Evolutionary conservation across 2,113 vertebrate genomes (phyloP).

Genomic region (Megaceryle maxima): DNA sequence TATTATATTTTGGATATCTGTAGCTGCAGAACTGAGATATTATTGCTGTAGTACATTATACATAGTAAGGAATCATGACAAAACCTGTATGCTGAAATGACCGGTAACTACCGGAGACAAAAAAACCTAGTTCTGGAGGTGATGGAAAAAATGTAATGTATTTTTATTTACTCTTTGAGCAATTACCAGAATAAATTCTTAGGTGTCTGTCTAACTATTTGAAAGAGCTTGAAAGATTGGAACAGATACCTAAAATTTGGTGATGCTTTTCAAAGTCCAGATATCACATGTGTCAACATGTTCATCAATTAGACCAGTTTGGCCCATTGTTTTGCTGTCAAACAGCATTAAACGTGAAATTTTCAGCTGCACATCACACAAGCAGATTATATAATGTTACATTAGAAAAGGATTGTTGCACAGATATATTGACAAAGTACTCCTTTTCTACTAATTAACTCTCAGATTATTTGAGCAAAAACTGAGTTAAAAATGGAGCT

Average conservation of each 20-base stretch:
- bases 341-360: background rate
- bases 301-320: background rate
- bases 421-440: background rate
- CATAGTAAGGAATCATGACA: background rate
- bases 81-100: background rate
- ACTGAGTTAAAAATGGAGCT: background rate
- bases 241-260: slow-evolving; percentile 1
- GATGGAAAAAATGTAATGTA: background rate
- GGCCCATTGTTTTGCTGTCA: slow-evolving; percentile 18
- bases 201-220: background rate
- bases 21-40: background rate
- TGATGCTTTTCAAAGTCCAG: background rate
- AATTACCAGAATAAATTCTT: background rate
- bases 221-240: background rate
- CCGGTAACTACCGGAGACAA: background rate
- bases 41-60: background rate
- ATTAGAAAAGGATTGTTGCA: background rate
- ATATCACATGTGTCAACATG: background rate
- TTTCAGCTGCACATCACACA: background rate
- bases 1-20: background rate
- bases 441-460: background rate
- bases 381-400: background rate
- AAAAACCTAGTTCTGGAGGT: background rate
- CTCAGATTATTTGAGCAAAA: slow-evolving; percentile 19
- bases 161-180: background rate